phyloP scores from a whole-genome alignment of 2,797 vertebrate species.

The Phaenicophaeus curvirostris region DNA sequence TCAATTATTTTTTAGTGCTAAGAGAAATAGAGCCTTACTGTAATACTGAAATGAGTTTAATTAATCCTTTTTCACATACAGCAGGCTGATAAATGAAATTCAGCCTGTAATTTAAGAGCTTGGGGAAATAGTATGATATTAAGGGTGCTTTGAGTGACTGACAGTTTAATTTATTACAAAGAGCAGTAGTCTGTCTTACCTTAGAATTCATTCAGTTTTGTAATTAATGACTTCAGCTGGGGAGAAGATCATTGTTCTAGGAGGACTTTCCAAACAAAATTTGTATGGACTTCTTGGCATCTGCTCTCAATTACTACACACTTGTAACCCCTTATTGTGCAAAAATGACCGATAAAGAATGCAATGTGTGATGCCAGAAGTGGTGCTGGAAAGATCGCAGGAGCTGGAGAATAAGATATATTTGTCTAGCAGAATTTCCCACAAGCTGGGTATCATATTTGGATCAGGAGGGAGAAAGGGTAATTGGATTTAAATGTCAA shows the following conservation, averaged over 20 bases:
- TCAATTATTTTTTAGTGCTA: constrained; percentile 69
- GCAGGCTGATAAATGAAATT: constrained; percentile 83
- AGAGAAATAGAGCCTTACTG: constrained; percentile 69
- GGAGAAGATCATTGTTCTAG: constrained; percentile 10
- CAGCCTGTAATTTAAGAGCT: constrained; percentile 81
- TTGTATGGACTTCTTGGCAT: constrained; percentile 8
- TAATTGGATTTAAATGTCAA: constrained; percentile 88
- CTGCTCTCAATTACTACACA: not conserved
- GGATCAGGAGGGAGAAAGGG: constrained; percentile 77
- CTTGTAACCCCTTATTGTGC: not conserved
- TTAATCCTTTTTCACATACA: constrained; percentile 82
- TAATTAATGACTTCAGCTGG: constrained; percentile 52
- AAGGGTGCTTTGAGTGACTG: constrained; percentile 77
- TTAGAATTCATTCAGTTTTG: constrained; percentile 63
- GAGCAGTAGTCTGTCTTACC: constrained; percentile 70
- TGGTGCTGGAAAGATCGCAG: constrained; percentile 23
- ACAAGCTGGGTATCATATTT: constrained; percentile 66
- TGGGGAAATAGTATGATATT: constrained; percentile 76
- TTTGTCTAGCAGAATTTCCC: constrained; percentile 69
- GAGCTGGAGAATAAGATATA: constrained; percentile 46
- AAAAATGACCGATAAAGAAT: not conserved
- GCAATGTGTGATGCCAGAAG: not conserved
- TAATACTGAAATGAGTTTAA: constrained; percentile 78
- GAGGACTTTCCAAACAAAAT: constrained; percentile 8
- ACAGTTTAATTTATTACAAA: constrained; percentile 80